A percentile compares a stretch with the other conserved stretches of the same genome.
phyloP scores from a whole-genome alignment of 2,113 vertebrate genomes.

The Nesoenas mayeri region DNA sequence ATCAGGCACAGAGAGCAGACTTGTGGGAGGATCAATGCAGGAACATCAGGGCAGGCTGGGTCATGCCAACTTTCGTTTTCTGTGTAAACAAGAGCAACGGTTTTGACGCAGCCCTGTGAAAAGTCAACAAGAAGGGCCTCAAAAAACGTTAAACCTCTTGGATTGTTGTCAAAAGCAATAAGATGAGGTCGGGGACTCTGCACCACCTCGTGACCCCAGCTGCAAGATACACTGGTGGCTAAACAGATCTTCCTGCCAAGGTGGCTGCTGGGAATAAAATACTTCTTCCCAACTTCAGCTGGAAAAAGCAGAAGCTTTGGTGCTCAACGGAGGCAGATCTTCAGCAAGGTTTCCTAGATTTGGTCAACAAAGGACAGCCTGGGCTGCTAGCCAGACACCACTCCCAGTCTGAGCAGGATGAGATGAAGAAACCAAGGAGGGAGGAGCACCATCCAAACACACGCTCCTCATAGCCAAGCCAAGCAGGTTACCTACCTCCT shows the following conservation, averaged over 20 bases:
- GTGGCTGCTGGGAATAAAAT: not conserved
- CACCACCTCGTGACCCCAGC: not conserved
- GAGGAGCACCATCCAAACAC: not conserved
- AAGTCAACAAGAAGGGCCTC: constrained; percentile 13
- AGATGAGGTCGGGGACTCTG: accelerated
- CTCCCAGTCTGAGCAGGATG: not conserved
- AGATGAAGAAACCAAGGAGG: not conserved
- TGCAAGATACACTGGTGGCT: not conserved
- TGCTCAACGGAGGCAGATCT: accelerated
- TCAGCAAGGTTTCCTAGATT: not conserved
- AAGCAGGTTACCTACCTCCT: not conserved
- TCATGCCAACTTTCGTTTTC: not conserved
- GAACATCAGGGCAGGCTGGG: not conserved
- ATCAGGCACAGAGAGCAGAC: not conserved
- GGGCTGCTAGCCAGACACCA: not conserved
- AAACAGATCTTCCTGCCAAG: not conserved
- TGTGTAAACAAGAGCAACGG: not conserved
- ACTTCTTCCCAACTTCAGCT: not conserved
- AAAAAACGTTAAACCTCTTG: not conserved
- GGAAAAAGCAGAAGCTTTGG: not conserved
- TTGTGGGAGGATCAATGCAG: not conserved
- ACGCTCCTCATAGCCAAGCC: not conserved
- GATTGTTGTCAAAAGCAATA: not conserved
- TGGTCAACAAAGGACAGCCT: not conserved
- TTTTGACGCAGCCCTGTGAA: constrained; percentile 35